These are phyloP conservation scores for Auanema sp. DNA, from an alignment of 2,888 invertebrate species.

Conservation along the genomic window DNA sequence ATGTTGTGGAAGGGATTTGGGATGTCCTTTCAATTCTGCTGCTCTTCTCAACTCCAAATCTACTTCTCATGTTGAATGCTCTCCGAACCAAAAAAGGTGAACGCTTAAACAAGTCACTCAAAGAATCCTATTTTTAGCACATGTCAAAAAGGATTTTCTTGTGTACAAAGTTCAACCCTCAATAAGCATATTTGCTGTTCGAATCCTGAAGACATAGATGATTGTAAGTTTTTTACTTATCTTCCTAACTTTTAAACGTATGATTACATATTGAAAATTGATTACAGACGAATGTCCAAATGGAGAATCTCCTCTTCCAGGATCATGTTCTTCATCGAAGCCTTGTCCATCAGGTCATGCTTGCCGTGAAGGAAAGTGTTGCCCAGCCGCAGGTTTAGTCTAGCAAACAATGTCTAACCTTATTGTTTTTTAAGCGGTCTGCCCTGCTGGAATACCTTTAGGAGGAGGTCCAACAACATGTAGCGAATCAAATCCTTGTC, in stretches of 20 bases:
- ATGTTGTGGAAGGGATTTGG: slow-evolving; percentile 61
- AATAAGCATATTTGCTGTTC: slow-evolving; percentile 61
- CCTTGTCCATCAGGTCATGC: slow-evolving; percentile 59
- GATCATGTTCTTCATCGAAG: slow-evolving; percentile 50
- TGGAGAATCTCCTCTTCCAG: slow-evolving; percentile 56
- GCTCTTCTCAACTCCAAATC: slow-evolving; percentile 54
- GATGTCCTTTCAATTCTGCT: slow-evolving; percentile 61
- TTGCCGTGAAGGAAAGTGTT: slow-evolving; percentile 59
- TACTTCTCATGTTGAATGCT: slow-evolving; percentile 53
- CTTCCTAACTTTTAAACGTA: too few species aligned
- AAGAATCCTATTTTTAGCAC: slow-evolving; percentile 26
- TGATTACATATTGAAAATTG: too few species aligned
- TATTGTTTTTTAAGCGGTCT: slow-evolving; percentile 40
- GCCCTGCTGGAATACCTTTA: slow-evolving; percentile 60
- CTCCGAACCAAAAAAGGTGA: slow-evolving; percentile 20
- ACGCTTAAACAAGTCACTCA: slow-evolving; percentile 3
- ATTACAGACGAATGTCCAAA: slow-evolving; percentile 51
- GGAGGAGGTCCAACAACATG: slow-evolving; percentile 56
- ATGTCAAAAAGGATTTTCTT: slow-evolving; percentile 58
- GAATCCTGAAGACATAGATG: slow-evolving; percentile 38
- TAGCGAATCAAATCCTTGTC: slow-evolving; percentile 54
- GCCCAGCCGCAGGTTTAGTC: slow-evolving; percentile 48
- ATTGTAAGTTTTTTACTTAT: too few species aligned
- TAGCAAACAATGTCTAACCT: neutral
- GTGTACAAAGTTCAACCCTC: slow-evolving; percentile 54